Evolutionary conservation across 2,113 vertebrate genomes (phyloP), one percentile per base, ranked within the genome.

Genomic region (Capricornis sumatraensis): DNA sequence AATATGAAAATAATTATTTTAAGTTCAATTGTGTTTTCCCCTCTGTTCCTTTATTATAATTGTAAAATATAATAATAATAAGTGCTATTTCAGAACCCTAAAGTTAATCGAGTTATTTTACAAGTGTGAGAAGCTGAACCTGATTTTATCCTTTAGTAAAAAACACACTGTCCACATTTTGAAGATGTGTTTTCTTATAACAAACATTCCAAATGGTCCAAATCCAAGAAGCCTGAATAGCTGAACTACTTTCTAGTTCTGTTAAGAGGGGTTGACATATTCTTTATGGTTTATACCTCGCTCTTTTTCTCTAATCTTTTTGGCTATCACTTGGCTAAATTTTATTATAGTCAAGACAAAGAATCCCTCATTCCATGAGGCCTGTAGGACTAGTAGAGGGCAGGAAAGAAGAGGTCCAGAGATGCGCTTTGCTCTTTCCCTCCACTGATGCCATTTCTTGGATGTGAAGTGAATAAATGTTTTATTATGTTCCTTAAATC

Each of bases 41-140:
- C 28, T 85, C 58, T 83, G 23, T 92, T 92, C 25, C 67, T 97
- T 82, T 86, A 36, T 89, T 40, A 92, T 92, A 94, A 93, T 92
- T 96, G 10, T 95, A 71, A 91, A 95, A 89, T 87, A 95, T 79
- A 92, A 89, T 64, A 92, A 89, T 74, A 97, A 45, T 76, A 62
- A 82, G 17, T 84, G 11, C 50, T 91, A 21, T 93, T 96, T 97
- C 57, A 94, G 55, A 91, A 64, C 40, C 50, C 82, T 57, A 50
- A 91, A 88, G 50, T 93, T 97, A 95, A 97, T 93, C 94, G 67
- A 74, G 33, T 97, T 94, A 86, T 95, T 91, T 92, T 92, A 11
- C 40, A 96, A 89, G 13, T 71, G 16, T 21, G 50, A 96, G 57
- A 87, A 90, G 25, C 2, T 91, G 15, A 94, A 95, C 52, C 87